Percentiles rank a stretch among this genome's conserved stretches.
These are phyloP conservation scores for Rhinatrema bivittatum DNA, from an alignment of 2,797 vertebrate species.

Conservation along the genomic window DNA sequence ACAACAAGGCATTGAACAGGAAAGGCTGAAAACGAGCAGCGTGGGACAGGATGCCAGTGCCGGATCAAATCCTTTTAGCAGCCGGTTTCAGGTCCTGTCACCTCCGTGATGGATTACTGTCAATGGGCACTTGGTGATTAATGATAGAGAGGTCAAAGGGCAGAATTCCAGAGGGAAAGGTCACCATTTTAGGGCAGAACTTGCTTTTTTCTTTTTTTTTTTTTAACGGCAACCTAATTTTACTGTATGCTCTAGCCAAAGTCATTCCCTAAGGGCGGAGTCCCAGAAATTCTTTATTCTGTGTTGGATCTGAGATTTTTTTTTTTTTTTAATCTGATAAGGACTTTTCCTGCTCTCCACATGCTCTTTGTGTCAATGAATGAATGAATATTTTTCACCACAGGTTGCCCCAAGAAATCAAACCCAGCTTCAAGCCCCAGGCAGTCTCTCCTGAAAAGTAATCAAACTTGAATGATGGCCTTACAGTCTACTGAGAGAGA, in stretches of 20 bases:
- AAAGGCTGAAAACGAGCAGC: slow-evolving; percentile 44
- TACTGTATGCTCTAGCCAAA: slow-evolving; percentile 40
- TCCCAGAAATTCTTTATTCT: background rate
- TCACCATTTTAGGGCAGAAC: slow-evolving; percentile 53
- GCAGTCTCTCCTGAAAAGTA: background rate
- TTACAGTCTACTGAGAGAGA: too few species aligned
- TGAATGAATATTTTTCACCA: background rate
- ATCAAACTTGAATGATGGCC: background rate
- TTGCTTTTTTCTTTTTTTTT: slow-evolving; percentile 67
- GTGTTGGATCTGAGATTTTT: background rate
- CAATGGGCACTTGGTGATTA: slow-evolving; percentile 91
- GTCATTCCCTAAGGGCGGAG: background rate
- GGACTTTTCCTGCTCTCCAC: background rate
- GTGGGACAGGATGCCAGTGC: slow-evolving; percentile 32
- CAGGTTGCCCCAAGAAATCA: background rate
- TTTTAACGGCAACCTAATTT: slow-evolving; percentile 55
- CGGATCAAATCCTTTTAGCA: slow-evolving; percentile 64
- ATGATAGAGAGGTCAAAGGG: slow-evolving; percentile 85
- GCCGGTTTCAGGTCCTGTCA: slow-evolving; percentile 50
- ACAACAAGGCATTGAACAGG: slow-evolving; percentile 35
- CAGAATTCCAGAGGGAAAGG: slow-evolving; percentile 79
- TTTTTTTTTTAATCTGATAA: background rate
- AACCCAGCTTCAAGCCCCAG: rapidly evolving
- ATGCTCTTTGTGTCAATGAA: rapidly evolving
- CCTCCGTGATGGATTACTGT: slow-evolving; percentile 80